Evolutionary conservation across 2,797 vertebrate genomes (phyloP), one percentile per base, ranked within the genome.

Genomic region (Tragelaphus eurycerus): DNA sequence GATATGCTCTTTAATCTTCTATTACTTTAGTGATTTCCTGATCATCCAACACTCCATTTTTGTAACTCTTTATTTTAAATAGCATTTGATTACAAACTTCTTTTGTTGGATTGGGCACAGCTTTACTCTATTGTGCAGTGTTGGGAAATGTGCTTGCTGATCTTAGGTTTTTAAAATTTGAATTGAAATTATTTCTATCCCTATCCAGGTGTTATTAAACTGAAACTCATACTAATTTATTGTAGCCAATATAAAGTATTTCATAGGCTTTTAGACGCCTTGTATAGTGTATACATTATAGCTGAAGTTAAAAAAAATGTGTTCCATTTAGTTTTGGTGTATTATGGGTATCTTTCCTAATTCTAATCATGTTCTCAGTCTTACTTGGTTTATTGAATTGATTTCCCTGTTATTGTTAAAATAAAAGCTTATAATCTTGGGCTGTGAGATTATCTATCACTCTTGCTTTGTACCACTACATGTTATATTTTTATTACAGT

Each of bases 351-450:
- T 38, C n/a, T 87, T 81, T 46, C 23, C 25, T 84, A 95, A 89
- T 46, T 96, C 15, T 89, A 95, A 93, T 95, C 79, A 84, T 81
- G 31, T 52, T 90, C 16, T 43, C 94, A 62, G 46, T 92, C 17
- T 54, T 89, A 60, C 15, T 76, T 71, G n/a, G 43, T 92, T 95
- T 92, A 60, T 59, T 9, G 50, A 50, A 29, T 84, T 60, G 50
- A 13, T 89, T 95, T 93, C 17, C 12, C 86, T 86, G 67, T 79
- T 85, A 67, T 19, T 81, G 59, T 93, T 95, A 79, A 89, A 52
- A 84, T 89, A 71, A 81, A 96, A 96, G 43, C 29, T 89, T 74
- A 67, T 93, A 81, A 52, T 96, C 12, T 95, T 93, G 92, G 81
- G 7, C 48, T 78, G 64, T 74, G 25, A 85, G 83, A 82, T 87